A percentile compares a stretch with the other conserved stretches of the same genome.
Conservation (phyloP, 2,113 vertebrate species). For the Steatornis caripensis region DNA sequence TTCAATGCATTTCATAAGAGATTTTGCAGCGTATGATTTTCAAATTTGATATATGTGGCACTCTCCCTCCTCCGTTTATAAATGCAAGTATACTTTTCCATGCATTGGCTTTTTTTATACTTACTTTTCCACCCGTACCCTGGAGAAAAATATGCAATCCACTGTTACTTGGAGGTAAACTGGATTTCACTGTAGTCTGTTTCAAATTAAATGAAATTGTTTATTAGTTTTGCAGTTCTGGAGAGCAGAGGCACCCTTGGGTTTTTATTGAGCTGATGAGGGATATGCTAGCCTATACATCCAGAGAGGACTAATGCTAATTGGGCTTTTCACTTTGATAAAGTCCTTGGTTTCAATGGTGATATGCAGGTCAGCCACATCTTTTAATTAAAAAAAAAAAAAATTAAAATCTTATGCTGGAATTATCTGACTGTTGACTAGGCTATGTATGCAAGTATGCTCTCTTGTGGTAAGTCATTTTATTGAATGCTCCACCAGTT, state of each 20-base stretch:
- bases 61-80: background rate
- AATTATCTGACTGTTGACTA: background rate
- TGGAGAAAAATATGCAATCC: background rate
- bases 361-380: background rate
- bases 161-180: slow-evolving; percentile 23
- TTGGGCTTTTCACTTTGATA: slow-evolving; percentile 43
- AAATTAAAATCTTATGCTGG: background rate
- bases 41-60: background rate
- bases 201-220: slow-evolving; percentile 49
- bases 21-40: background rate
- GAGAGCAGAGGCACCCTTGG: slow-evolving; percentile 27
- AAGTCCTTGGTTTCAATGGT: slow-evolving; percentile 43
- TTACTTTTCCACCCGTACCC: background rate
- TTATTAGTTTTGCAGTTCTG: slow-evolving; percentile 52
- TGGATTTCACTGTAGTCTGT: slow-evolving; percentile 4
- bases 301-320: slow-evolving; percentile 24
- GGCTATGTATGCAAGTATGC: slow-evolving; percentile 41
- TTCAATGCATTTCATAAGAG: background rate
- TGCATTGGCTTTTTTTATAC: background rate
- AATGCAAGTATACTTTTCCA: background rate
- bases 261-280: slow-evolving; percentile 25
- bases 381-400: slow-evolving; percentile 19
- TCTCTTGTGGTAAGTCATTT: slow-evolving; percentile 52
- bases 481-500: background rate
- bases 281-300: slow-evolving; percentile 5